Conservation (phyloP, 2,797 vertebrate genomes). For the Glyptemys insculpta region DNA sequence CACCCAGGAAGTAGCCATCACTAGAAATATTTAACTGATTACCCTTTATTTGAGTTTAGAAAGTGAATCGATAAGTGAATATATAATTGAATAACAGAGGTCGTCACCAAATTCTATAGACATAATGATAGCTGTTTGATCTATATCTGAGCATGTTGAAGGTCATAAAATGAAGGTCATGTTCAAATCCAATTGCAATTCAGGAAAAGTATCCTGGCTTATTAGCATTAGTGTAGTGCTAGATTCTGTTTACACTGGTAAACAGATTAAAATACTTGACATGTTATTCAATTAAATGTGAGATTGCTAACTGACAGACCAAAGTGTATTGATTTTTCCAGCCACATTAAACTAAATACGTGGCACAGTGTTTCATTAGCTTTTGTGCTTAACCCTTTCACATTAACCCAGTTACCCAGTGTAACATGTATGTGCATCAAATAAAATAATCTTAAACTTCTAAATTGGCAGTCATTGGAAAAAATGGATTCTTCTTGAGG, state of each 20-base stretch:
- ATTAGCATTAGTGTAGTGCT: conserved; percentile 58
- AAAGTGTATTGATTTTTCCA: conserved; percentile 68
- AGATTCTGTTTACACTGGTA: conserved; percentile 65
- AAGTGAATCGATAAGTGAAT: conserved; percentile 1
- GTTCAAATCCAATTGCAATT: conserved; percentile 62
- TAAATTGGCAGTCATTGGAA: conserved; percentile 39
- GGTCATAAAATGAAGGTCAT: conserved; percentile 58
- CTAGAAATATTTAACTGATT: background rate
- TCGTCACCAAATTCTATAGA: background rate
- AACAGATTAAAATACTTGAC: conserved; percentile 73
- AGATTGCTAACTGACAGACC: conserved; percentile 70
- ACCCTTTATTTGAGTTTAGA: background rate
- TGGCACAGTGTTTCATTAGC: conserved; percentile 59
- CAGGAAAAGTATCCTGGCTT: conserved; percentile 44
- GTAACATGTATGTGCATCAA: conserved; percentile 60
- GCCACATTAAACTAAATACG: conserved; percentile 64
- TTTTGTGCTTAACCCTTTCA: conserved; percentile 67
- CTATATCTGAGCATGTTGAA: background rate
- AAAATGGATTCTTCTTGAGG: background rate
- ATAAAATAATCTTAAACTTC: conserved; percentile 61
- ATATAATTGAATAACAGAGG: background rate
- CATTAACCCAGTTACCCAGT: conserved; percentile 50
- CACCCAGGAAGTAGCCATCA: background rate
- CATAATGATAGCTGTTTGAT: background rate
- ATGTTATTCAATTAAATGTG: conserved; percentile 72